Base-by-base conservation (phyloP, 2,888 invertebrate species). In the Archaeoteleia sp. region DNA sequence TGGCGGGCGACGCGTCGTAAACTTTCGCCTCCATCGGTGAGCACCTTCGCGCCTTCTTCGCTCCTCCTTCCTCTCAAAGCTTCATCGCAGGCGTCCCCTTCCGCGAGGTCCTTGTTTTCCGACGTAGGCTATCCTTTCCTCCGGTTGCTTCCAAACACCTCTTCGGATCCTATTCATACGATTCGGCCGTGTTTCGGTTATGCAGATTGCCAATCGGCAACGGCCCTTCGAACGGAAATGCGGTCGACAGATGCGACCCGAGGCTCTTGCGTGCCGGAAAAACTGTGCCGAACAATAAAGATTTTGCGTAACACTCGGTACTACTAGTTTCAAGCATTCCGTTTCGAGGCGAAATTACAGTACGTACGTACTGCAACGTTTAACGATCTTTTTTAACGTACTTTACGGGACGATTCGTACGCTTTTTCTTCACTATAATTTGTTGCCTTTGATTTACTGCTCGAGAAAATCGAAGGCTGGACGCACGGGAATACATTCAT, bases 1-100 rank as follows among this genome's bases (percentile, higher is more conserved):
- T 76, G 79, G 69, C 73, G 76, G 75, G 74, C 77, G 80, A 78
- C 78, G 81, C 78, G 80, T 82, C 82, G 80, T 82, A 82, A 82
- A 82, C 78, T 79, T 81, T 81, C 78, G 79, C 80, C 79, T 82
- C 79, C 82, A 79, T 82, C 79, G 78, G 70, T 71, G 75, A 79
- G 76, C 73, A 71, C 71, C 75, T 78, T 79, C 78, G 57, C 51
- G 58, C 61, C 51, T 57, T 54, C 63, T 37, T 63, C 37, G 10
- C 23, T 40, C 48, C 35, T 54, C 42, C 62, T 53, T 45, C 32
- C 32, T 25, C 30, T 46, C 57, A 40, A 15, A 40, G 27, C 15
- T 20, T 55, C 20, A 3, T 29, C 29, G 7, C 29, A 29, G n/a
- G 29, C 9, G 29, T 29, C 29, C 20, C 20, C 20, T 20, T 20